Base-by-base conservation (phyloP, 2,113 vertebrate genomes). In the Alligator sinensis region DNA sequence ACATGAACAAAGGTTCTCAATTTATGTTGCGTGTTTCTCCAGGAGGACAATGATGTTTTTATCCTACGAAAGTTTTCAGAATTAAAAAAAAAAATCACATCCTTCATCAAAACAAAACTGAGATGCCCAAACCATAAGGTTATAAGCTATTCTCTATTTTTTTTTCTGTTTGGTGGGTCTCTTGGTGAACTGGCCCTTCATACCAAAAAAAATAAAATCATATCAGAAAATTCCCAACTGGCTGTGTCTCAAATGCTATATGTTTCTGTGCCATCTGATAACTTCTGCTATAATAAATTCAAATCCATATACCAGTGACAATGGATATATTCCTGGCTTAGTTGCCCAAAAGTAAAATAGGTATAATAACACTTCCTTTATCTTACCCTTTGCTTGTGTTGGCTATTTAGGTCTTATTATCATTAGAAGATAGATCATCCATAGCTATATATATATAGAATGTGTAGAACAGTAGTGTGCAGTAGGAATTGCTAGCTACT, bases 271-370 rank as follows among this genome's bases (percentile, higher is more conserved):
- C 17, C 66, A 77, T 13, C 14, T 86, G 27, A 4, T 78, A 55
- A 64, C 70, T 92, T 93, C 47, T 28, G 64, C 77, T 89, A 22
- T 22, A 84, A 19, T 14, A 59, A 79, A 77, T 61, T 47, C 59
- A 38, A 78, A 38, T 68, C 60, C 83, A 0, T 54, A 16, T 25
- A 18, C 89, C 30, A 74, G 63, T 76, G 16, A 4, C 8, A 54
- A 4, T 17, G 28, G 15, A 17, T 0, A 1, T 11, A 0, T 38
- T n/a, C 30, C 16, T 68, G n/a, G 30, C n/a, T 54, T 78, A 24
- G 0, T 60, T 90, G 84, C 74, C 60, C 10, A 3, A 5, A 47
- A 11, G 60, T 25, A 87, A 85, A 94, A 9, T 3, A 55, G 38
- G 9, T 80, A 38, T 78, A 80, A 57, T 12, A 61, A 25, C 58